A percentile compares a stretch with the other conserved stretches of the same genome.
These are phyloP conservation scores for Agrenia bidenticulata DNA, from an alignment of 2,888 invertebrate genomes.

Conservation along the genomic window DNA sequence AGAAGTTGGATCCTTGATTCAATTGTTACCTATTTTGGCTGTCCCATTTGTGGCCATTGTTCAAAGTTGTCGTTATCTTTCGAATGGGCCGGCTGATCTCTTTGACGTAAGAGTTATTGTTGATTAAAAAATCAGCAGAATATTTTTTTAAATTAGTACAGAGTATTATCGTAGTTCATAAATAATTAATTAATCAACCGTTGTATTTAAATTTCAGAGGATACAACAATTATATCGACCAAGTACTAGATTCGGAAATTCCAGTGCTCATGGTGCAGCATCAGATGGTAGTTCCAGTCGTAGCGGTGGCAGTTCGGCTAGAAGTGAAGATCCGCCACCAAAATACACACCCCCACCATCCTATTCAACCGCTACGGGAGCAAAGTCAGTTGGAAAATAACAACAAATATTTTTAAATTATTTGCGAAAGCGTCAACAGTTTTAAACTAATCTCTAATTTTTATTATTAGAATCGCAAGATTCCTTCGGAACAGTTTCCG, in stretches of 20 bases:
- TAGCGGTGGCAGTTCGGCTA: conserved; percentile 27
- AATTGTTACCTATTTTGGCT: conserved; percentile 72
- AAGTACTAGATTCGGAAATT: conserved; percentile 55
- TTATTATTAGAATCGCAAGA: conserved; percentile 68
- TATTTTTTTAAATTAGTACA: no score
- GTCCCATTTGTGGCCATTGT: conserved; percentile 73
- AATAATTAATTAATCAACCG: no score
- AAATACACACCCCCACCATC: conserved; percentile 93
- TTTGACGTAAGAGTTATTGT: conserved; percentile 75
- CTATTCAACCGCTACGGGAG: conserved; percentile 88
- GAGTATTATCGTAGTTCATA: no score
- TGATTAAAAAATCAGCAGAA: not conserved
- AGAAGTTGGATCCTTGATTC: conserved; percentile 74
- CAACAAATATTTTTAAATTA: conserved; percentile 1
- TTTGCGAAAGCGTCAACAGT: not conserved
- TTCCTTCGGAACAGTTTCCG: conserved; percentile 74
- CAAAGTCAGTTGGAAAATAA: conserved; percentile 59
- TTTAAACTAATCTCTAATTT: not conserved
- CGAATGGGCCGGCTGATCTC: conserved; percentile 77
- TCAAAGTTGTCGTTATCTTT: conserved; percentile 74
- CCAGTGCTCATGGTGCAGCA: conserved; percentile 21
- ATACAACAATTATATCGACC: conserved; percentile 82
- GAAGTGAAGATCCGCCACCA: conserved; percentile 75
- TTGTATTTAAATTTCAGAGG: conserved; percentile 67
- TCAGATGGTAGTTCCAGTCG: not conserved